These are phyloP conservation scores for Mesodorylaimus sp. DNA, from an alignment of 2,888 invertebrate species.

Conservation along the genomic window DNA sequence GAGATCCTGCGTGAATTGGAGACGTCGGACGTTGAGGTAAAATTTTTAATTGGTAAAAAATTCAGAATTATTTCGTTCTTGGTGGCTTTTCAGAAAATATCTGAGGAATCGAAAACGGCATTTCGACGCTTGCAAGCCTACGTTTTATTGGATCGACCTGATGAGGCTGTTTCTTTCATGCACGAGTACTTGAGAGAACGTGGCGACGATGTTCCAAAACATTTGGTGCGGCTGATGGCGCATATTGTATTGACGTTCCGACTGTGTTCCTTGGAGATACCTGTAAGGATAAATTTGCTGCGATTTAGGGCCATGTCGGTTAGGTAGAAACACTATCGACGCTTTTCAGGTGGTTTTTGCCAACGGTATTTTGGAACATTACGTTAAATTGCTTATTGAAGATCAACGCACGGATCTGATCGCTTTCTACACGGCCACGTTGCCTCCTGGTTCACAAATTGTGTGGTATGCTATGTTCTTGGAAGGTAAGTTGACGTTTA, in stretches of 20 bases:
- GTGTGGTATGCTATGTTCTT: slow-evolving; percentile 33
- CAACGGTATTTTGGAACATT: slow-evolving; percentile 41
- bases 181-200: too few species aligned
- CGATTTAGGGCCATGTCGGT: too few species aligned
- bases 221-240: not conserved
- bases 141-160: not conserved
- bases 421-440: slow-evolving; percentile 62
- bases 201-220: not conserved
- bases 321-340: slow-evolving; percentile 20
- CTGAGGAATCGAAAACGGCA: not conserved
- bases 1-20: not conserved
- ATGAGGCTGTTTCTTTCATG: not conserved
- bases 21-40: not conserved
- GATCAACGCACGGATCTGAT: slow-evolving; percentile 56
- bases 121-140: not conserved
- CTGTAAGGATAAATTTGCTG: slow-evolving; percentile 3
- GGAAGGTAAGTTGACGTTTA: slow-evolving; percentile 31
- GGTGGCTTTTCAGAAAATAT: not conserved
- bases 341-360: slow-evolving; percentile 50
- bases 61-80: not conserved
- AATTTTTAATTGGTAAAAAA: not conserved
- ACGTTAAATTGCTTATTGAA: slow-evolving; percentile 55
- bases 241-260: not conserved
- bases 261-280: slow-evolving; percentile 35
- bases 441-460: slow-evolving; percentile 47